phyloP scores from a whole-genome alignment of 1,140 invertebrate genomes.

The Glomeris maerens region DNA sequence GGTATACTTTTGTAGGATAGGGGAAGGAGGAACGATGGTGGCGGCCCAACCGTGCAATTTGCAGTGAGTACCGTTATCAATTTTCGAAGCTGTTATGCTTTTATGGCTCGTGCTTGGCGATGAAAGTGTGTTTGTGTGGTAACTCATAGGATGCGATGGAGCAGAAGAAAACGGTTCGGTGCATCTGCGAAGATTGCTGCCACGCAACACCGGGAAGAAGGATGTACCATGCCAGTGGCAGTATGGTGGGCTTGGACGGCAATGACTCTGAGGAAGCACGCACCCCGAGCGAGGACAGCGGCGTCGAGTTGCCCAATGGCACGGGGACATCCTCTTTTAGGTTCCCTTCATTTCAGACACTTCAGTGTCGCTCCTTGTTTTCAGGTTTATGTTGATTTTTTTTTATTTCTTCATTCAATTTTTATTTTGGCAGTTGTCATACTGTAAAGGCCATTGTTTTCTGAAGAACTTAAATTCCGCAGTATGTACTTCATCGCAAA shows the following conservation, averaged over 20 bases:
- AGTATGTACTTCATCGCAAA: too few relatives aligned
- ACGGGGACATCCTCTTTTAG: too few relatives aligned
- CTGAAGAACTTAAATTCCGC: too few relatives aligned
- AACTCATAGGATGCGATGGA: neutral
- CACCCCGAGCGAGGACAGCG: constrained; percentile 68
- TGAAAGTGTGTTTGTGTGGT: neutral
- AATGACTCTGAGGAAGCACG: constrained; percentile 40
- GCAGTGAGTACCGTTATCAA: neutral
- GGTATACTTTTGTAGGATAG: neutral
- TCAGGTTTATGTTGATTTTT: too few relatives aligned
- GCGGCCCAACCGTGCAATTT: neutral
- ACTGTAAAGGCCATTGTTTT: too few relatives aligned
- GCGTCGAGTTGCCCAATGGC: constrained; percentile 50
- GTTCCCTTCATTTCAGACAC: too few relatives aligned
- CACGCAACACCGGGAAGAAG: neutral
- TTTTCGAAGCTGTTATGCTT: neutral
- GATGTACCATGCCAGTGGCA: neutral
- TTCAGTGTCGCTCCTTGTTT: too few relatives aligned
- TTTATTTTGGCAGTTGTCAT: too few relatives aligned
- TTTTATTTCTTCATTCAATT: too few relatives aligned
- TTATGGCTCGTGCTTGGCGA: neutral
- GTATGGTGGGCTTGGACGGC: neutral
- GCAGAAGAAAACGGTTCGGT: constrained; percentile 13
- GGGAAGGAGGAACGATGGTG: too few relatives aligned
- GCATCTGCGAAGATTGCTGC: constrained; percentile 8